These are phyloP conservation scores for Macaria notata DNA, from an alignment of 2,888 invertebrate species.

Conservation along the genomic window DNA sequence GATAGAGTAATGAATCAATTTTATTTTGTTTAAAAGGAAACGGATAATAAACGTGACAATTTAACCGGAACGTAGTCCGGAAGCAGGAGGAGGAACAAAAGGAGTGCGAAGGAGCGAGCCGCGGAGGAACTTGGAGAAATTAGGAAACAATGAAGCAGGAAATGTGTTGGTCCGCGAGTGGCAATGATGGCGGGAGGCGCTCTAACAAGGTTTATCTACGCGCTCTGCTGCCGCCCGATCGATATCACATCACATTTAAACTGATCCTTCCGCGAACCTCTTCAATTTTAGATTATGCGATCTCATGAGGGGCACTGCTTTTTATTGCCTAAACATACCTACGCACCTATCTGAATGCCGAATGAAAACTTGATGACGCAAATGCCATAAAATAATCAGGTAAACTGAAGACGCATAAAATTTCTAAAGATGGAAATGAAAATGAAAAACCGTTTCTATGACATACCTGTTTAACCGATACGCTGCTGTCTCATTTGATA, in stretches of 20 bases:
- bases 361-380: no score
- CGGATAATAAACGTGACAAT: conserved; percentile 70
- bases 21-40: conserved; percentile 41
- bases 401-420: no score
- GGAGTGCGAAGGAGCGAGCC: conserved; percentile 43
- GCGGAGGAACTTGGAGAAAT: conserved; percentile 69
- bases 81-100: conserved; percentile 67
- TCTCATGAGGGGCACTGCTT: background rate
- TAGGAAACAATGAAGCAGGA: conserved; percentile 72
- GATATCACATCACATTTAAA: conserved; percentile 32
- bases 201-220: conserved; percentile 35
- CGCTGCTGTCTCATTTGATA: no score
- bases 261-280: conserved; percentile 17
- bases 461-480: no score
- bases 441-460: no score
- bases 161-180: conserved; percentile 61
- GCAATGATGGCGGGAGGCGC: conserved; percentile 41
- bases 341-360: background rate
- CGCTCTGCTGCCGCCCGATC: conserved; percentile 23
- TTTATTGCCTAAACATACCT: background rate
- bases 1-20: conserved; percentile 32
- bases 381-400: no score
- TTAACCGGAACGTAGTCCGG: conserved; percentile 64
- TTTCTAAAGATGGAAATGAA: no score
- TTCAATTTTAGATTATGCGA: conserved; percentile 12